Evolutionary conservation across 92 coral and sea anemone species (phyloP).

Genomic region (Zoanthus sansibaricus): DNA sequence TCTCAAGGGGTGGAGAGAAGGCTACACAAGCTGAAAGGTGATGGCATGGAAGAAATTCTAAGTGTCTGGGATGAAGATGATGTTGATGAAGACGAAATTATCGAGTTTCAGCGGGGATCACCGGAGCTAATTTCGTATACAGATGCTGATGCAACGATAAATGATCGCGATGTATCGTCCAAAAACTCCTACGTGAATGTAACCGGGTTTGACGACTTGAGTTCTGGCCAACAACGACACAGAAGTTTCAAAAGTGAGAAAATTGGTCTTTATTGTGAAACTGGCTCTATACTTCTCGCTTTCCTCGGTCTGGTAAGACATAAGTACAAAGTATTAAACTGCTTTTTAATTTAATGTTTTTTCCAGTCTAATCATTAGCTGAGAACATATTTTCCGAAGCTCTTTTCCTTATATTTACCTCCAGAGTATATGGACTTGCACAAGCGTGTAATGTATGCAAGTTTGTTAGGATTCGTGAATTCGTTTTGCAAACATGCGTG

Average conservation of each 20-base stretch:
- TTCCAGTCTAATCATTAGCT: too few relatives aligned
- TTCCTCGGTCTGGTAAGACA: conserved; percentile 94
- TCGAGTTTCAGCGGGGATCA: conserved; percentile 79
- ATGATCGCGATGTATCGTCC: conserved; percentile 16
- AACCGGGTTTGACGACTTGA: conserved; percentile 17
- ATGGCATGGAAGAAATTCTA: conserved; percentile 89
- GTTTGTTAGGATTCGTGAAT: too few relatives aligned
- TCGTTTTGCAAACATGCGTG: background rate
- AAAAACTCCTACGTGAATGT: conserved; percentile 20
- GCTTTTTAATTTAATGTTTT: background rate
- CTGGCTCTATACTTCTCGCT: conserved; percentile 68
- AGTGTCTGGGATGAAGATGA: conserved; percentile 93
- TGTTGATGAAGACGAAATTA: conserved; percentile 90
- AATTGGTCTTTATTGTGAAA: conserved; percentile 61
- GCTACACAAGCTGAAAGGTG: conserved; percentile 67
- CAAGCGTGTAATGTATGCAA: background rate
- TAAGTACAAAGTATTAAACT: background rate
- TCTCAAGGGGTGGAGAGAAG: conserved; percentile 44
- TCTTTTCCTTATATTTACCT: too few relatives aligned
- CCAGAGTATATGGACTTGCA: too few relatives aligned
- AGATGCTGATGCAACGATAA: background rate
- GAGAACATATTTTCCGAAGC: too few relatives aligned
- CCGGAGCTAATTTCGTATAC: background rate
- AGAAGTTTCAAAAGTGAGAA: conserved; percentile 46
- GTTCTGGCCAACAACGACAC: conserved; percentile 10